Percentiles rank a stretch among this genome's conserved stretches.
phyloP scores from a whole-genome alignment of 2,797 vertebrate genomes.

The Lacerta bilineata region DNA sequence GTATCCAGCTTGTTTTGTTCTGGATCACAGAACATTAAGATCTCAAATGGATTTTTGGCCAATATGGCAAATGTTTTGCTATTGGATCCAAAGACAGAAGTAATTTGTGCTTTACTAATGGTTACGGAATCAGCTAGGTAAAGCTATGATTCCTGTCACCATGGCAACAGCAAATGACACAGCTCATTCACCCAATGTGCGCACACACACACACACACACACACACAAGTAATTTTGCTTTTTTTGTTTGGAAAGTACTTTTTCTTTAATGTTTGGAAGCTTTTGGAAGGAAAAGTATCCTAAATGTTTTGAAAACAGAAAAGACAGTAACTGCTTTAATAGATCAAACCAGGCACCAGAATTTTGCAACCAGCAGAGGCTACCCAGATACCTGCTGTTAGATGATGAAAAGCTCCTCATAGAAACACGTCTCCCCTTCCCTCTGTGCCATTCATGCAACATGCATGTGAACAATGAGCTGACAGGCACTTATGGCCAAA shows the following conservation, averaged over 20 bases:
- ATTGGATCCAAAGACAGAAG: conserved; percentile 50
- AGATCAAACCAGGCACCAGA: conserved; percentile 18
- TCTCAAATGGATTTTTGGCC: conserved; percentile 43
- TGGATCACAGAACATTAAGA: conserved; percentile 17
- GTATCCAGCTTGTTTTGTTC: conserved; percentile 18
- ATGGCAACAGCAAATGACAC: conserved; percentile 75
- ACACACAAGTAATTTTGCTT: not conserved
- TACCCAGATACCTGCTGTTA: not conserved
- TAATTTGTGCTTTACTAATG: conserved; percentile 44
- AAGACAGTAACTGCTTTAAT: not conserved
- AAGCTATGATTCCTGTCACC: conserved; percentile 72
- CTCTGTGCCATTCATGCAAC: not conserved
- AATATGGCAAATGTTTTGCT: conserved; percentile 40
- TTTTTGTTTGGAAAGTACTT: not conserved
- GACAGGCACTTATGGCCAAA: not conserved
- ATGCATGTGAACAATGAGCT: not conserved
- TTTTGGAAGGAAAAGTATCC: not conserved
- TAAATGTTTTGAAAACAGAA: not conserved
- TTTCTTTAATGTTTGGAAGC: not conserved
- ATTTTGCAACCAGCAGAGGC: not conserved
- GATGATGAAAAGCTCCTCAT: not conserved
- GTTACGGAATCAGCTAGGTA: conserved; percentile 65
- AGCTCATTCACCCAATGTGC: conserved; percentile 47
- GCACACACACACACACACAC: no score
- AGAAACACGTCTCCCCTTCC: not conserved